Base-by-base conservation (phyloP, 2,888 invertebrate genomes). In the Ophonus ardosiacus region DNA sequence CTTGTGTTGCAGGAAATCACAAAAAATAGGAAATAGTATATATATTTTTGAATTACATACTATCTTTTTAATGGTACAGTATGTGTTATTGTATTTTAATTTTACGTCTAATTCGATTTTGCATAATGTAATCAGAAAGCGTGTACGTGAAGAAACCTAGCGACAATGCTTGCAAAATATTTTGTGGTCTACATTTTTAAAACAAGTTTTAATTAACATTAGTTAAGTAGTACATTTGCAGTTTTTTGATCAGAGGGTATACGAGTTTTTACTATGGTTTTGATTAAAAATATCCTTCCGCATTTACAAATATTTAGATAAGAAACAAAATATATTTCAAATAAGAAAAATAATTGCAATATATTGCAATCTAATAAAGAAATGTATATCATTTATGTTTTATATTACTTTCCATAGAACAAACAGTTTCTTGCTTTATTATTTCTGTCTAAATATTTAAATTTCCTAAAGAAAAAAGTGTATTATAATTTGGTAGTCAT, bases 111-210 rank as follows among this genome's bases (percentile, higher is more conserved):
- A 59, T 4, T 63, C 18, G 24, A 18, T 63, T 63, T 63, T 63
- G 63, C 63, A 63, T 63, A 63, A 63, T 63, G 31, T 63, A 18
- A 18, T 63, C 63, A 63, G 63, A 63, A 63, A 63, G 63, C 63
- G 63, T 63, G 24, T 63, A 13, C 15, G 13, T 63, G 17, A 63
- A 63, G 63, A 63, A 63, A 63, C 7, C 31, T 31, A 31, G 31
- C 31, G 31, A 31, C n/a, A 63, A 13, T 8, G 18, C 43, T 63
- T 63, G 63, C 63, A 63, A 63, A 63, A 63, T 51, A 51, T 51
- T 51, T 63, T 59, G 59, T 59, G 59, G 24, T 24, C 43, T 63
- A 24, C 7, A 10, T 24, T 63, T 63, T 61, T 61, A 17, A 17
- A 61, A 31, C 31, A 31, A 31, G 31, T 31, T 31, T 51, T 51